Conservation (phyloP, 2,888 invertebrate species). For the Dryadula phaetusa region DNA sequence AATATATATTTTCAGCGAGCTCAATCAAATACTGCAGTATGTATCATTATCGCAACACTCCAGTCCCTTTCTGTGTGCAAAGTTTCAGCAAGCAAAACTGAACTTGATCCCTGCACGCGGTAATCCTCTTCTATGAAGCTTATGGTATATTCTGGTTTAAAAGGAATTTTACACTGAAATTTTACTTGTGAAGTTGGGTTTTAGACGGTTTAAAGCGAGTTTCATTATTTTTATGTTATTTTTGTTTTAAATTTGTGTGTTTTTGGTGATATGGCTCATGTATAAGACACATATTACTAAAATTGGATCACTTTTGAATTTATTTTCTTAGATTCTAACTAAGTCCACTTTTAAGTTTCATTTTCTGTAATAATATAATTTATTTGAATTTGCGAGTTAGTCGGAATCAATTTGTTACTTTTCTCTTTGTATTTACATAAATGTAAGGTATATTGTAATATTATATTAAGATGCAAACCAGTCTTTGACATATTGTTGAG, state of each 20-base stretch:
- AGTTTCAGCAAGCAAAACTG: conserved; percentile 20
- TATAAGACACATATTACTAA: too few relatives aligned
- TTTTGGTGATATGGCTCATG: too few relatives aligned
- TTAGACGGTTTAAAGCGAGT: neutral
- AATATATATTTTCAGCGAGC: neutral
- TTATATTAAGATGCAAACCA: too few relatives aligned
- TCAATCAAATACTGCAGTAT: neutral
- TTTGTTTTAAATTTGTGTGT: neutral
- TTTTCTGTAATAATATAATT: too few relatives aligned
- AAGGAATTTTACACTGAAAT: conserved; percentile 4
- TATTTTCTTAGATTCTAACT: too few relatives aligned
- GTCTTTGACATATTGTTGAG: too few relatives aligned
- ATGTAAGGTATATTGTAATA: too few relatives aligned
- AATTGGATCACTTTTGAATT: too few relatives aligned
- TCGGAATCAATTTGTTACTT: too few relatives aligned
- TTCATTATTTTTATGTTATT: neutral
- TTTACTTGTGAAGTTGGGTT: neutral
- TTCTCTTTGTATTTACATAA: too few relatives aligned
- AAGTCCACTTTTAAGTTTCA: too few relatives aligned
- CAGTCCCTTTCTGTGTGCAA: conserved; percentile 26
- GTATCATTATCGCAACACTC: conserved; percentile 14
- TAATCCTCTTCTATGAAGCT: conserved; percentile 27
- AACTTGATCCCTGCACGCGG: conserved; percentile 25
- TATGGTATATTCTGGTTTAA: conserved; percentile 12
- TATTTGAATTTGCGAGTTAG: too few relatives aligned